A percentile compares a stretch with the other conserved stretches of the same genome.
phyloP scores from a whole-genome alignment of 2,113 vertebrate species.

The Meriones unguiculatus region DNA sequence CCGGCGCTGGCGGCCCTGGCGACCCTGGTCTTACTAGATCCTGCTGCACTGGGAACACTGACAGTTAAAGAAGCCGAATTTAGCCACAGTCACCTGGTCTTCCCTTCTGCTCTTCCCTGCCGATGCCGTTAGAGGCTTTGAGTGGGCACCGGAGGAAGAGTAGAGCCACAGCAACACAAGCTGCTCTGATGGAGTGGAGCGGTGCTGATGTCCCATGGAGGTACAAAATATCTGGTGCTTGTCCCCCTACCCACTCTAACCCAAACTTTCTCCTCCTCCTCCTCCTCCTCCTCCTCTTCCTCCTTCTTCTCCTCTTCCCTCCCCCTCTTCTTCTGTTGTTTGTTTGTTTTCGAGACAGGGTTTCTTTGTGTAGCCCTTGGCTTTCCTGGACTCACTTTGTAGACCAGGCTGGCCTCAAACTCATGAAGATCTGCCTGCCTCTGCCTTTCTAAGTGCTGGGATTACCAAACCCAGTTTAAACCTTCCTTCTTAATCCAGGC shows the following conservation, averaged over 20 bases:
- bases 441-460: no score
- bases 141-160: slow-evolving; percentile 89
- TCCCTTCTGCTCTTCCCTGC: slow-evolving; percentile 94
- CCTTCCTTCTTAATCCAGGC: not conserved
- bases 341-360: no score
- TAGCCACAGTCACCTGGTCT: slow-evolving; percentile 93
- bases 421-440: no score
- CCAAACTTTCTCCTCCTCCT: no score
- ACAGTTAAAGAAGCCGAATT: slow-evolving; percentile 90
- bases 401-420: no score
- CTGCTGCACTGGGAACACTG: slow-evolving; percentile 92
- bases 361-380: no score
- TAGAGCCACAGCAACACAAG: slow-evolving; percentile 92
- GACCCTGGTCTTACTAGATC: slow-evolving; percentile 92
- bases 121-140: slow-evolving; percentile 89
- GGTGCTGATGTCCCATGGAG: slow-evolving; percentile 92
- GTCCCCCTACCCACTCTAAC: slow-evolving; percentile 81
- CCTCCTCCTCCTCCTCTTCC: no score
- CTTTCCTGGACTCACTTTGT: no score
- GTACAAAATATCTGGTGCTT: slow-evolving; percentile 92
- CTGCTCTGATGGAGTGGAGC: slow-evolving; percentile 90
- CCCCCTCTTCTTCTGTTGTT: no score
- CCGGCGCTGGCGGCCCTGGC: slow-evolving; percentile 93
- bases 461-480: slow-evolving; percentile 85
- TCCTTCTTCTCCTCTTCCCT: no score